Evolutionary conservation across 2,113 vertebrate genomes (phyloP).

Genomic region (Gallinago paraguaiae): DNA sequence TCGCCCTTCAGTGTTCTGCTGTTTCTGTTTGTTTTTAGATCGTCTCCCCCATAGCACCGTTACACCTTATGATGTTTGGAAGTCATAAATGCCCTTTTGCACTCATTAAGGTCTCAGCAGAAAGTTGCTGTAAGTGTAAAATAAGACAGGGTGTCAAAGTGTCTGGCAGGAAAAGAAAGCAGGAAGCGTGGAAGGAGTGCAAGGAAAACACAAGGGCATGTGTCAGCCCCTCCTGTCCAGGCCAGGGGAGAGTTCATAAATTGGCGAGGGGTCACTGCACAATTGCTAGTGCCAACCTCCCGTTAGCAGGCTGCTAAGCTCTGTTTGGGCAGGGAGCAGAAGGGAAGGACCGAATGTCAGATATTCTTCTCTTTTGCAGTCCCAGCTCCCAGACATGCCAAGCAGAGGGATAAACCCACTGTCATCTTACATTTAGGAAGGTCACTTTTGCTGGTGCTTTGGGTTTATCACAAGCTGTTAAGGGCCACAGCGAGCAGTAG

Average conservation of each 20-base stretch:
- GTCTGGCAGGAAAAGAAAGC: background rate
- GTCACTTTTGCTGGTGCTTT: background rate
- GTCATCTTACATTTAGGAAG: background rate
- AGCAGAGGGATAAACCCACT: background rate
- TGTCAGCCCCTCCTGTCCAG: background rate
- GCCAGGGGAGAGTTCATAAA: background rate
- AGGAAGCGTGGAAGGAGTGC: background rate
- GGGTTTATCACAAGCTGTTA: background rate
- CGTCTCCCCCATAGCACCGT: background rate
- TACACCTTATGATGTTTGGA: background rate
- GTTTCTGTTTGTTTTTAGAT: background rate
- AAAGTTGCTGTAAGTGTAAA: constrained; percentile 25
- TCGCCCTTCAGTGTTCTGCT: background rate
- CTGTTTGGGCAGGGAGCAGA: background rate
- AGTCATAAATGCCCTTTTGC: background rate
- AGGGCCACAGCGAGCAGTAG: background rate
- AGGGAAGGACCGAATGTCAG: background rate
- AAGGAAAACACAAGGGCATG: background rate
- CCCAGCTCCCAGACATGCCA: background rate
- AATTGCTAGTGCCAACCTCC: background rate
- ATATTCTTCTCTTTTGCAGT: background rate
- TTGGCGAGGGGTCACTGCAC: background rate
- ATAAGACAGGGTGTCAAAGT: constrained; percentile 2
- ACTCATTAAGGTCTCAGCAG: constrained; percentile 47
- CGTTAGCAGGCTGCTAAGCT: background rate